Evolutionary conservation across 2,113 vertebrate genomes (phyloP), one percentile per base, ranked within the genome.

Genomic region (Macheiramphus alcinus): DNA sequence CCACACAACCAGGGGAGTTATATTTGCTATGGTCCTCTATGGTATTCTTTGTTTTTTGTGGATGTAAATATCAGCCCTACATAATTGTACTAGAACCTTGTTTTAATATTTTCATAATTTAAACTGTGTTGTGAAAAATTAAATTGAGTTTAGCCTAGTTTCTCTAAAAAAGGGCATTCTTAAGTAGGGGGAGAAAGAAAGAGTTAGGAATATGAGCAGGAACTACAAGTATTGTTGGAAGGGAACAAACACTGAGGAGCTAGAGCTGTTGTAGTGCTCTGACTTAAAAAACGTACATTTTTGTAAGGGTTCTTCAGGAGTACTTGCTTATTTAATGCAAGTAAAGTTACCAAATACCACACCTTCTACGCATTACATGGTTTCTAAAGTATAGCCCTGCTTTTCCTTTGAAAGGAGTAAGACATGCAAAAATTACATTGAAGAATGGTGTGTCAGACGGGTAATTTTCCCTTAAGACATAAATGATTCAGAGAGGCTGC

Each of bases 391-490:
- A 91, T 66, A 81, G 72, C 22, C 48, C 73, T 91, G 32, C 56
- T 58, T 81, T 93, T 96, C 53, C 34, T 94, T 94, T 94, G n/a
- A 45, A 87, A 91, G 45, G 40, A 84, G 11, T 63, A 66, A 88
- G 75, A 61, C 52, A 65, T 61, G 31, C 52, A 94, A 88, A 94
- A 94, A 87, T 85, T 81, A 10, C 58, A 50, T 79, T 87, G 62
- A 95, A 80, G 71, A 91, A 89, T 75, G 21, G 61, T 85, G 52
- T 72, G 53, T 86, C 83, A 85, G 38, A 16, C 32, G 70, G 38
- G 65, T 94, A 72, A 58, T 92, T 91, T 89, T 73, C 76, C 76
- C 56, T 75, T 65, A 80, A 81, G 73, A 62, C 65, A 17, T 34
- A 75, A 94, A 79, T 94, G 78, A 93, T 89, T 92, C 73, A 66